A percentile compares a stretch with the other conserved stretches of the same genome.
Evolutionary conservation across 2,113 vertebrate genomes (phyloP).

Genomic region (Tragelaphus buxtoni): DNA sequence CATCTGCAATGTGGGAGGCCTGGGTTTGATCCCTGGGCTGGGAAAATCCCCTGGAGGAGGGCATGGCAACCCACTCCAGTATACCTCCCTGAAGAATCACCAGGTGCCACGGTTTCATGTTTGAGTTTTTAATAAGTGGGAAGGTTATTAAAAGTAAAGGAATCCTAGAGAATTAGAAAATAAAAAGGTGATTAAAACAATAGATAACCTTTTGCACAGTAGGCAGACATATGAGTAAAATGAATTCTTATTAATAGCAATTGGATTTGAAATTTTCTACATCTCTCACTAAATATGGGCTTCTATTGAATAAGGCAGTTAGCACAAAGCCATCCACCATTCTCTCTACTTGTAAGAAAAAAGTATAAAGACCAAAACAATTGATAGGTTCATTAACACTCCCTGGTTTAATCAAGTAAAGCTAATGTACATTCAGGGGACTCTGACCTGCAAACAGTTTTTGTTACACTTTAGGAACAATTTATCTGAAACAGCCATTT

Average conservation of each 20-base stretch:
- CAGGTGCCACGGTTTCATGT: neutral
- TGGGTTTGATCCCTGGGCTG: neutral
- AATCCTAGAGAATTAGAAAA: neutral
- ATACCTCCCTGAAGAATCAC: neutral
- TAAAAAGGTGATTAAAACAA: neutral
- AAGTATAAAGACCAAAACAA: neutral
- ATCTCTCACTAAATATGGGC: neutral
- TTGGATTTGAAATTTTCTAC: neutral
- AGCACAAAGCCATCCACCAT: neutral
- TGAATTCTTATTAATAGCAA: neutral
- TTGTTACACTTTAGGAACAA: neutral
- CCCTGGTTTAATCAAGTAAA: neutral
- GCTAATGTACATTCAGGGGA: neutral
- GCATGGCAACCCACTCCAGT: neutral
- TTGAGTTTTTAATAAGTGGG: neutral
- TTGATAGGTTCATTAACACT: neutral
- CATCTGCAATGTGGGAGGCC: neutral
- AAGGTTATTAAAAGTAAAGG: neutral
- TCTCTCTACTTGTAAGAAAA: neutral
- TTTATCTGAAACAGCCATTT: neutral
- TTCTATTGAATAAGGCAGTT: neutral
- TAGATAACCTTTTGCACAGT: neutral
- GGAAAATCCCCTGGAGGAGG: neutral
- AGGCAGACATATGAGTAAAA: neutral
- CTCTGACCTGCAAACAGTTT: neutral